phyloP scores from a whole-genome alignment of 2,888 invertebrate genomes.

The Heliconius hortense region DNA sequence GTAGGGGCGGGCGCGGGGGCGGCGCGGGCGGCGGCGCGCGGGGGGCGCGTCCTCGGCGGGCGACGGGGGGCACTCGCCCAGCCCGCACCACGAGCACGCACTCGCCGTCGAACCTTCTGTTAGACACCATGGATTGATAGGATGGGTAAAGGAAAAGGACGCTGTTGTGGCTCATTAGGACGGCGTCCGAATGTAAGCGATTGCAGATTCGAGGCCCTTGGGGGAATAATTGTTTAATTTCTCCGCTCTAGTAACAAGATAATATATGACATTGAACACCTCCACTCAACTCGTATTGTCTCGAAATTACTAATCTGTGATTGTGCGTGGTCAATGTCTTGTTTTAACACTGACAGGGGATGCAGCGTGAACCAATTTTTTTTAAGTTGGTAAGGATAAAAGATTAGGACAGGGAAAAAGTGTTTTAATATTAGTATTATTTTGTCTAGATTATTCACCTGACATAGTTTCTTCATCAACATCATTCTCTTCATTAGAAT shows the following conservation, averaged over 20 bases:
- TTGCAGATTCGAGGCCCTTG: no score
- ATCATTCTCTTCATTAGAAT: slow-evolving; percentile 91
- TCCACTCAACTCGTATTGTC: background rate
- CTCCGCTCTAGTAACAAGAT: no score
- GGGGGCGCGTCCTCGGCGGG: slow-evolving; percentile 46
- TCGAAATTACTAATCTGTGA: no score
- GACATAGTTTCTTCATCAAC: slow-evolving; percentile 93
- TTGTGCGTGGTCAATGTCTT: no score
- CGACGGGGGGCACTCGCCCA: slow-evolving; percentile 47
- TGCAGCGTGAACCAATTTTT: background rate
- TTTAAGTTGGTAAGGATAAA: background rate
- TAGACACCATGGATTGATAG: slow-evolving; percentile 38
- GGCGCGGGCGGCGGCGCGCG: slow-evolving; percentile 42
- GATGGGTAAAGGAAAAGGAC: slow-evolving; percentile 24
- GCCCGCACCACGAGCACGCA: slow-evolving; percentile 64
- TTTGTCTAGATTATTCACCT: slow-evolving; percentile 70
- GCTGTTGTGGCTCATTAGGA: background rate
- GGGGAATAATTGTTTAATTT: no score
- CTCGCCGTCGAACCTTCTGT: slow-evolving; percentile 67
- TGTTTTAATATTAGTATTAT: slow-evolving; percentile 16
- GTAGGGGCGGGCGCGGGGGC: slow-evolving; percentile 44
- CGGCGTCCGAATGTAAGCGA: background rate
- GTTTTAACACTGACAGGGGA: background rate
- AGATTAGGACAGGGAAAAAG: slow-evolving; percentile 38
- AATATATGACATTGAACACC: no score